phyloP scores from a whole-genome alignment of 1,140 invertebrate species.

The Drosophila orosa region DNA sequence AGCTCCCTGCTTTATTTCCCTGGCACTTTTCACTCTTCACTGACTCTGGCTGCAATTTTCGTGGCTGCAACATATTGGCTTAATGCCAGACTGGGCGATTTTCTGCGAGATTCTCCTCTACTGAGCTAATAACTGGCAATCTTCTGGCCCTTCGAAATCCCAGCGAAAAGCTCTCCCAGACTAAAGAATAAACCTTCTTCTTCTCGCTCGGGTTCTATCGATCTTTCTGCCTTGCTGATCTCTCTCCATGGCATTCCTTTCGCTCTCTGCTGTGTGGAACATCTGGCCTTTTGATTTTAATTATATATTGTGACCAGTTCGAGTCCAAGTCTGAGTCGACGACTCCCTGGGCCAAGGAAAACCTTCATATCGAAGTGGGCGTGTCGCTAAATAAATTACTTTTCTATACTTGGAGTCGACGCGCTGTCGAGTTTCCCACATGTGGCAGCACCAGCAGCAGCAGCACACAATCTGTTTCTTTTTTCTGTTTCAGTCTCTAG shows the following conservation, averaged over 20 bases:
- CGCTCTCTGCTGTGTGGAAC: constrained; percentile 53
- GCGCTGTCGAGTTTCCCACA: constrained; percentile 52
- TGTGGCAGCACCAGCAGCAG: constrained; percentile 21
- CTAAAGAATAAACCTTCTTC: constrained; percentile 6
- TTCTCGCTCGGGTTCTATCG: constrained; percentile 38
- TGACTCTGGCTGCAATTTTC: constrained; percentile 60
- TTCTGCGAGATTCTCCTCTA: neutral
- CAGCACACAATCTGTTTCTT: constrained; percentile 34
- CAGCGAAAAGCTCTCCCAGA: constrained; percentile 24
- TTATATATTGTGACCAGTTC: constrained; percentile 81
- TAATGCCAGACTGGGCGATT: constrained; percentile 53
- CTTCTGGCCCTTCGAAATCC: constrained; percentile 50
- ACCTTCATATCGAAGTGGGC: constrained; percentile 75
- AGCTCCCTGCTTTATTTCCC: constrained; percentile 17
- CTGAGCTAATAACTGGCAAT: constrained; percentile 71
- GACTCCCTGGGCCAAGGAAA: constrained; percentile 54
- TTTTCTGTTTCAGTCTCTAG: constrained; percentile 13
- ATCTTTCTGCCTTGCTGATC: constrained; percentile 42
- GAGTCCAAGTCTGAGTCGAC: constrained; percentile 22
- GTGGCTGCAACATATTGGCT: constrained; percentile 62
- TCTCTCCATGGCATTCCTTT: constrained; percentile 47
- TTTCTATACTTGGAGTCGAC: constrained; percentile 68
- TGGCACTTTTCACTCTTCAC: constrained; percentile 16
- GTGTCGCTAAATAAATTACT: constrained; percentile 82
- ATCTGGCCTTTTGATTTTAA: constrained; percentile 82